Conservation (phyloP, 2,113 vertebrate species). For the Urocitellus parryii region DNA sequence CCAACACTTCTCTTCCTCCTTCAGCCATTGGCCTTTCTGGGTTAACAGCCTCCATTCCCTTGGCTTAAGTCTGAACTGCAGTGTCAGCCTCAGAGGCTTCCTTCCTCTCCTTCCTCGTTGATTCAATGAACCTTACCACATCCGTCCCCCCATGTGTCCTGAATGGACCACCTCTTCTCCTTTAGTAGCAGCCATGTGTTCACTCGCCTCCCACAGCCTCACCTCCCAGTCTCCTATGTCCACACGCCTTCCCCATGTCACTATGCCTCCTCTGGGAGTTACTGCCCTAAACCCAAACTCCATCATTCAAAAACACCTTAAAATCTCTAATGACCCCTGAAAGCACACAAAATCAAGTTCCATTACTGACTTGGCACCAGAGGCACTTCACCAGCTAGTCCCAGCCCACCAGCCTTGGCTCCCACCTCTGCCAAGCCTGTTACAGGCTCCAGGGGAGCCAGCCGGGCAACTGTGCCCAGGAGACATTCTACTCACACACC, state of each 20-base stretch:
- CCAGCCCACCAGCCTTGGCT: not conserved
- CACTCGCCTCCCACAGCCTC: too few relatives aligned
- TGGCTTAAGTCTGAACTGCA: not conserved
- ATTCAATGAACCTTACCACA: not conserved
- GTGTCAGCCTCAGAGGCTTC: too few relatives aligned
- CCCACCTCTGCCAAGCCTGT: not conserved
- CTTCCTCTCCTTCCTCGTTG: not conserved
- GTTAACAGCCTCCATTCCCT: not conserved
- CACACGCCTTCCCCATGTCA: not conserved
- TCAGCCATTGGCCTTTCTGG: not conserved
- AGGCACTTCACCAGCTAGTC: not conserved
- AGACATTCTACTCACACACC: not conserved
- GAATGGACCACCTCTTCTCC: not conserved
- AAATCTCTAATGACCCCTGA: not conserved
- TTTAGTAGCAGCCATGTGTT: accelerated
- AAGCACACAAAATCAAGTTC: not conserved
- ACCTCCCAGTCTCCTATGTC: not conserved
- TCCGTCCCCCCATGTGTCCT: not conserved
- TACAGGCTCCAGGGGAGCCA: not conserved
- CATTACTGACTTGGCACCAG: too few relatives aligned
- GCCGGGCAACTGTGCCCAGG: not conserved
- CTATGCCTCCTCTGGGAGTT: not conserved
- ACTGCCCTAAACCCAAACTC: not conserved
- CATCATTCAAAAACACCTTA: not conserved
- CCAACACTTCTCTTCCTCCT: not conserved